Base-by-base conservation (phyloP, 2,888 invertebrate species). In the Ormia ochracea region DNA sequence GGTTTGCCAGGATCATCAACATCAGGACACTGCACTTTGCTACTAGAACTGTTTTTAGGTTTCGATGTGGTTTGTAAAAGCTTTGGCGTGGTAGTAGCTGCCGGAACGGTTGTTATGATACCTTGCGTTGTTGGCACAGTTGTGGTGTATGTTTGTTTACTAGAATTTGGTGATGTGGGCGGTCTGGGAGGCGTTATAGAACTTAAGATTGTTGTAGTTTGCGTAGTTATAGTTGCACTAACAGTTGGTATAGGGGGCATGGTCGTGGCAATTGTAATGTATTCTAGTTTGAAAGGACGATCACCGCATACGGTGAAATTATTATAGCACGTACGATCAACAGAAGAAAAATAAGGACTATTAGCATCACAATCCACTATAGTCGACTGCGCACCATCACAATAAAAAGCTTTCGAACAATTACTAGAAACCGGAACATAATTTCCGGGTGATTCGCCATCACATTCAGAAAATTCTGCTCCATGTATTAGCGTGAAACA, bases 1-100 rank as follows among this genome's bases (percentile, higher is more conserved):
- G 88, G 84, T 26, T 83, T 83, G 12, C 50, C 38, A 3, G 83
- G 83, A 72, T 84, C 83, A 52, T 88, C 88, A 2, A 79, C 28
- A 1, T 31, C 19, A 2, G 88, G 88, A 38, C 89, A 89, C 3
- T 36, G 14, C 10, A 31, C 59, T 1, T 45, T 69, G 17, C 36
- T 38, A 19, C 6, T 54, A 9, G 41, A 5, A 9, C 43, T 50
- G 19, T n/a, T 38, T 7, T 45, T n/a, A 12, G 5, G 52, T 14
- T 9, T 54, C 17, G 58, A 2, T 14, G 45, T 43, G 12, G 17
- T 31, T 7, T 33, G n/a, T 12, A 19, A 4, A 3, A 43, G 4
- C n/a, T n/a, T n/a, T 21, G 63, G n/a, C 21, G 21, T 21, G 21
- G 36, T 23, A 17, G 19, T 28, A 50, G 26, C 5, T 14, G 10